Conservation (phyloP, 2,888 invertebrate genomes). For the Ethmia dodecea region DNA sequence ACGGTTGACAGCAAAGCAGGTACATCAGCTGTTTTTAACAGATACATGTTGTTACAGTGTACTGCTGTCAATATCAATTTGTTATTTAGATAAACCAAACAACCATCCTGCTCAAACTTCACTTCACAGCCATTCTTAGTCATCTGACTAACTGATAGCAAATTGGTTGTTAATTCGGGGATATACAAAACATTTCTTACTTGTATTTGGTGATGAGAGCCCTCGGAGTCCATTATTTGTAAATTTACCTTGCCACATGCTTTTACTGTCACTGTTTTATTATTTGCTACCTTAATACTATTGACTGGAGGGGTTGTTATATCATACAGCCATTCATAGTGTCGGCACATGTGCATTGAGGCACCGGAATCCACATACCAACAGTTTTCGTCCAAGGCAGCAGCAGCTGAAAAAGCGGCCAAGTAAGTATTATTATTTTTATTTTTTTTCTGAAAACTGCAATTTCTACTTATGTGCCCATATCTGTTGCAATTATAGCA, state of each 20-base stretch:
- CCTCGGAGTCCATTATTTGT: too few relatives aligned
- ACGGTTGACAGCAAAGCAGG: too few relatives aligned
- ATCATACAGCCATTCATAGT: slow-evolving; percentile 19
- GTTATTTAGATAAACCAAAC: background rate
- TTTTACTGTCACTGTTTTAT: slow-evolving; percentile 15
- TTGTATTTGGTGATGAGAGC: too few relatives aligned
- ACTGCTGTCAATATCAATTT: background rate
- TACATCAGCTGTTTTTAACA: too few relatives aligned
- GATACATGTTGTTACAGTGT: background rate
- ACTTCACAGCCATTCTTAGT: background rate
- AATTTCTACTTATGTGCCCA: slow-evolving; percentile 15
- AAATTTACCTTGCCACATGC: slow-evolving; percentile 17
- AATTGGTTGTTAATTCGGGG: background rate
- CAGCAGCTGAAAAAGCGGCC: slow-evolving; percentile 17
- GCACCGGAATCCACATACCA: slow-evolving; percentile 24
- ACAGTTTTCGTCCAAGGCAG: background rate
- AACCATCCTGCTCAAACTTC: background rate
- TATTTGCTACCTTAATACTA: slow-evolving; percentile 19
- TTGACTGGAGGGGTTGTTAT: slow-evolving; percentile 6
- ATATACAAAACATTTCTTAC: background rate
- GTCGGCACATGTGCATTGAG: slow-evolving; percentile 20
- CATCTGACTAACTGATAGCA: background rate
- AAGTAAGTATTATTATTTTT: slow-evolving; percentile 8
- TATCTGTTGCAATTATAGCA: slow-evolving; percentile 12
- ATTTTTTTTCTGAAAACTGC: slow-evolving; percentile 1